phyloP scores from a whole-genome alignment of 1,140 invertebrate species.

The Samia ricini region DNA sequence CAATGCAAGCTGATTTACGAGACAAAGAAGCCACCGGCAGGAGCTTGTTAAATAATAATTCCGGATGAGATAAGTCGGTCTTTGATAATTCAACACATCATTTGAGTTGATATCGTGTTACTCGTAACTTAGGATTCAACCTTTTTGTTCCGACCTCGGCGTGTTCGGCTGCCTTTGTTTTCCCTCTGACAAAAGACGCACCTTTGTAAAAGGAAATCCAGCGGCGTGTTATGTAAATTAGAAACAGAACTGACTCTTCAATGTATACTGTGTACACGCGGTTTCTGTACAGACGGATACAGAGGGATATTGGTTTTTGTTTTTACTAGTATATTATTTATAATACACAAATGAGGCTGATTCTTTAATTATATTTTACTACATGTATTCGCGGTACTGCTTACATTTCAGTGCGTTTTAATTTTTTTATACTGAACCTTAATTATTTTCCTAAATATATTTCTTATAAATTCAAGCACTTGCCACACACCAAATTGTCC shows the following conservation, averaged over 20 bases:
- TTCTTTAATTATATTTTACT: too few species aligned
- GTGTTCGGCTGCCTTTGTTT: constrained; percentile 51
- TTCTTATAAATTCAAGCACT: too few species aligned
- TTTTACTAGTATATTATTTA: too few species aligned
- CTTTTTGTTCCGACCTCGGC: constrained; percentile 40
- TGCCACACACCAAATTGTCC: too few species aligned
- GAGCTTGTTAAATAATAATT: constrained; percentile 1
- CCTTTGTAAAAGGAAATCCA: constrained; percentile 59
- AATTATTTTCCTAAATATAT: too few species aligned
- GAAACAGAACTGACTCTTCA: constrained; percentile 41
- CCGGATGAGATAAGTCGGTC: neutral
- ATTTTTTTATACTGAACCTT: too few species aligned
- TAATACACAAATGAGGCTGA: too few species aligned
- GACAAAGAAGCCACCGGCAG: neutral
- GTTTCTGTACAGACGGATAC: neutral
- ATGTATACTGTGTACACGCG: constrained; percentile 13
- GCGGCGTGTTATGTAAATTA: constrained; percentile 65
- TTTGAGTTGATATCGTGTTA: constrained; percentile 27
- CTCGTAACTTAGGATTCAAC: constrained; percentile 35
- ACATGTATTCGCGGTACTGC: too few species aligned
- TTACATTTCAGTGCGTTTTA: too few species aligned
- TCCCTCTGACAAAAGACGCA: constrained; percentile 58
- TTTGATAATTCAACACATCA: constrained; percentile 16
- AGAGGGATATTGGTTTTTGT: neutral
- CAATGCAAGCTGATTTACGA: neutral